Evolutionary conservation across 2,888 invertebrate genomes (phyloP).

Genomic region (Monopis laevigella): DNA sequence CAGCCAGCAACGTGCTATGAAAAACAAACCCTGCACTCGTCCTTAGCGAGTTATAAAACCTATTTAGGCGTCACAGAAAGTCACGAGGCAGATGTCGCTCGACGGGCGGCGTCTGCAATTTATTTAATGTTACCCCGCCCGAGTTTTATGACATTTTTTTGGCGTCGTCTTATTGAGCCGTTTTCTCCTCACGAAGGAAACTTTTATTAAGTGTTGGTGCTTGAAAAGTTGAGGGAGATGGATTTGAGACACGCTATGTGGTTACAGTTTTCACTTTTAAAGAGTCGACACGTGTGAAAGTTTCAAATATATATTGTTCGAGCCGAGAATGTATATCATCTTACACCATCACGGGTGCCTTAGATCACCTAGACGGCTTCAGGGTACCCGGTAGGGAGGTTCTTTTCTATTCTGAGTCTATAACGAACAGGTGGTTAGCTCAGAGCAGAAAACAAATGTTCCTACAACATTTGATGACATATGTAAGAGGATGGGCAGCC

Average conservation of each 20-base stretch:
- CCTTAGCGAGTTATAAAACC: slow-evolving; percentile 35
- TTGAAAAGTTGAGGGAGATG: slow-evolving; percentile 8
- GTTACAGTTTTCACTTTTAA: slow-evolving; percentile 10
- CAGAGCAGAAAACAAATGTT: too few species aligned
- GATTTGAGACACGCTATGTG: slow-evolving; percentile 3
- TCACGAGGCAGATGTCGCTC: slow-evolving; percentile 35
- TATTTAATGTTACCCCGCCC: slow-evolving; percentile 53
- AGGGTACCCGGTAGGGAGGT: too few species aligned
- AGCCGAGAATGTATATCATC: too few species aligned
- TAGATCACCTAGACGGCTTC: too few species aligned
- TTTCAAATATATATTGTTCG: too few species aligned
- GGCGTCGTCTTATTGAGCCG: slow-evolving; percentile 55
- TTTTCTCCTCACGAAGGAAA: slow-evolving; percentile 34
- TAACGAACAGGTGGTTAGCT: too few species aligned
- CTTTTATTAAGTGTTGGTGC: slow-evolving; percentile 48
- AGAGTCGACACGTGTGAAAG: slow-evolving; percentile 7
- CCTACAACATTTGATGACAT: too few species aligned
- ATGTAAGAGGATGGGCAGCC: too few species aligned
- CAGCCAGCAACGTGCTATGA: slow-evolving; percentile 22
- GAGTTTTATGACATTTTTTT: slow-evolving; percentile 50
- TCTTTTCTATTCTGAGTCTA: too few species aligned
- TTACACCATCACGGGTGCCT: too few species aligned
- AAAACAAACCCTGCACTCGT: slow-evolving; percentile 24
- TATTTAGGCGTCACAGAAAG: slow-evolving; percentile 25
- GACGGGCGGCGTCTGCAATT: slow-evolving; percentile 46